Evolutionary conservation across 2,113 vertebrate species (phyloP).

Genomic region (Urocynchramus pylzowi): DNA sequence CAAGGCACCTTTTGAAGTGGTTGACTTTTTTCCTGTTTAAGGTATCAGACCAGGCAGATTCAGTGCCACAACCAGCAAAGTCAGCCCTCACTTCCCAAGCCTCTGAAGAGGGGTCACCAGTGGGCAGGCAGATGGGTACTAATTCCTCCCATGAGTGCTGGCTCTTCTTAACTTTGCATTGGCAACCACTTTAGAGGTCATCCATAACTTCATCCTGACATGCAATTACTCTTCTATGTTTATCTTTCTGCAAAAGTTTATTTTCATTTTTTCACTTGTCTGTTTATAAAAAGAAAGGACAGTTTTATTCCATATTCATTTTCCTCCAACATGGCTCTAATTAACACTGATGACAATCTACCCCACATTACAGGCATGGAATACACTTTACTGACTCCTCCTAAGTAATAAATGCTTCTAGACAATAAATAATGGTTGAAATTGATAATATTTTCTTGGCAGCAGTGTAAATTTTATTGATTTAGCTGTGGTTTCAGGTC

Average conservation of each 20-base stretch:
- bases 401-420: not conserved
- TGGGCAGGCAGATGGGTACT: not conserved
- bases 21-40: not conserved
- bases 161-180: not conserved
- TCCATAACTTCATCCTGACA: not conserved
- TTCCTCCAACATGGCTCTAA: not conserved
- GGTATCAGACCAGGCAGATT: not conserved
- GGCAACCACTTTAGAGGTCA: not conserved
- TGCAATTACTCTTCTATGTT: not conserved
- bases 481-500: not conserved
- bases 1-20: not conserved
- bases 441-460: not conserved
- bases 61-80: not conserved
- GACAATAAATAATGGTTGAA: not conserved
- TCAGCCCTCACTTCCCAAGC: not conserved
- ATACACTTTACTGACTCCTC: not conserved
- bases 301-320: not conserved
- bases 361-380: not conserved
- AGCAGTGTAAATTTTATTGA: not conserved
- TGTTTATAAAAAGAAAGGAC: not conserved
- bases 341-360: not conserved
- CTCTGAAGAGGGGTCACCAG: not conserved
- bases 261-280: not conserved
- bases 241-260: not conserved
- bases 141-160: not conserved